Percentiles rank a stretch among this genome's conserved stretches.
Conservation (phyloP, 2,888 invertebrate species). For the Ormyrus labotus region DNA sequence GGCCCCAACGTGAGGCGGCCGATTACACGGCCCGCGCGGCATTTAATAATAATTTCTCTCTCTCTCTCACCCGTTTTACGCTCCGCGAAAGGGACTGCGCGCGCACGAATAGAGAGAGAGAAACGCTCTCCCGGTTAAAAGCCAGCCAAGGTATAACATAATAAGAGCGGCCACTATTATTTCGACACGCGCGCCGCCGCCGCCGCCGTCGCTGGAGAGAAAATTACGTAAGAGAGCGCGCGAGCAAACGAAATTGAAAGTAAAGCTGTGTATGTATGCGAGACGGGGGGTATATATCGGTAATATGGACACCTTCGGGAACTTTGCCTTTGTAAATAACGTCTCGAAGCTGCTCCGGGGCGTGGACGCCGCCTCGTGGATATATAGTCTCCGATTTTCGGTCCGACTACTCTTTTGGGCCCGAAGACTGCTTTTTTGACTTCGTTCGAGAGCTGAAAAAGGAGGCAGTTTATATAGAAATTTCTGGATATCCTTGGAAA, state of each 20-base stretch:
- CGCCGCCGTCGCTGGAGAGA: slow-evolving; percentile 62
- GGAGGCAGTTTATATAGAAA: too few relatives aligned
- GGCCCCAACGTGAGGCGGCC: slow-evolving; percentile 3
- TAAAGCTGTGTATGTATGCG: slow-evolving; percentile 61
- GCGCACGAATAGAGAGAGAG: slow-evolving; percentile 2
- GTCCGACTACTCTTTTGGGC: too few relatives aligned
- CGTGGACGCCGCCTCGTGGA: too few relatives aligned
- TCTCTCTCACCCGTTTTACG: slow-evolving; percentile 21
- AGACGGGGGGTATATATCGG: not conserved
- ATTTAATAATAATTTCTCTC: slow-evolving; percentile 50
- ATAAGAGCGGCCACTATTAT: slow-evolving; percentile 73
- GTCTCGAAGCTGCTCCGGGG: too few relatives aligned
- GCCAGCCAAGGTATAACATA: slow-evolving; percentile 60
- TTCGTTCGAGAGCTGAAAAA: too few relatives aligned
- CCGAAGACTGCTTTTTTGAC: too few relatives aligned
- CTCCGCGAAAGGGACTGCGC: not conserved
- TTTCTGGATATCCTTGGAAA: too few relatives aligned
- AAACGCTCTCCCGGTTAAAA: slow-evolving; percentile 26
- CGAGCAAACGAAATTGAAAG: slow-evolving; percentile 74
- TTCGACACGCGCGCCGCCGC: slow-evolving; percentile 67
- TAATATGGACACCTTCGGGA: too few relatives aligned
- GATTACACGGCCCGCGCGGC: slow-evolving; percentile 32
- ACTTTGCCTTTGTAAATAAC: too few relatives aligned
- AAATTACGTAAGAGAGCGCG: slow-evolving; percentile 65
- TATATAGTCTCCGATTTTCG: too few relatives aligned